Evolutionary conservation across 2,113 vertebrate species (phyloP).

Genomic region (Empidonax traillii): DNA sequence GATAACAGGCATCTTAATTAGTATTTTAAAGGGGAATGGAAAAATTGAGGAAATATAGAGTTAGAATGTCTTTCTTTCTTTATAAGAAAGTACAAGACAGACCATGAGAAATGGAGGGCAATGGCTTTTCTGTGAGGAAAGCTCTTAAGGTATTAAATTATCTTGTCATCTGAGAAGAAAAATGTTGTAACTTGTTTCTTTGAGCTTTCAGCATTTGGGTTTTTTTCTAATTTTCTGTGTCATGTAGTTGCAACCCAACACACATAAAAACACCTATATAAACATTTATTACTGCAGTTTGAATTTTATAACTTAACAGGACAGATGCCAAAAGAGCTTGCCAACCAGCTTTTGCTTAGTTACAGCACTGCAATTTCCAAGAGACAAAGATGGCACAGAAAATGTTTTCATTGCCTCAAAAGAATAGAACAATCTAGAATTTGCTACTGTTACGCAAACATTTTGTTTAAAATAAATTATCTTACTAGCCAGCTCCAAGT

Average conservation of each 20-base stretch:
- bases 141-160: not conserved
- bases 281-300: not conserved
- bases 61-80: not conserved
- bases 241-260: not conserved
- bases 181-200: not conserved
- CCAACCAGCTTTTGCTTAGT: not conserved
- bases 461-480: not conserved
- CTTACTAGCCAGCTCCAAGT: not conserved
- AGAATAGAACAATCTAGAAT: not conserved
- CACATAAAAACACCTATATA: not conserved
- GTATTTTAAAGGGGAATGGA: not conserved
- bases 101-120: not conserved
- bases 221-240: not conserved
- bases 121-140: not conserved
- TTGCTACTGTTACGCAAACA: not conserved
- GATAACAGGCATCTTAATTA: not conserved
- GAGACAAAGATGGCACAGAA: not conserved
- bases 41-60: not conserved
- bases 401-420: not conserved
- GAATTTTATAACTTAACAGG: not conserved
- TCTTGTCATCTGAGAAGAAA: not conserved
- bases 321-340: not conserved
- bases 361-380: not conserved
- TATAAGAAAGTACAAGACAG: not conserved
- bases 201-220: not conserved